Evolutionary conservation across 2,888 invertebrate genomes (phyloP).

Genomic region (Lochmaea crataegi): DNA sequence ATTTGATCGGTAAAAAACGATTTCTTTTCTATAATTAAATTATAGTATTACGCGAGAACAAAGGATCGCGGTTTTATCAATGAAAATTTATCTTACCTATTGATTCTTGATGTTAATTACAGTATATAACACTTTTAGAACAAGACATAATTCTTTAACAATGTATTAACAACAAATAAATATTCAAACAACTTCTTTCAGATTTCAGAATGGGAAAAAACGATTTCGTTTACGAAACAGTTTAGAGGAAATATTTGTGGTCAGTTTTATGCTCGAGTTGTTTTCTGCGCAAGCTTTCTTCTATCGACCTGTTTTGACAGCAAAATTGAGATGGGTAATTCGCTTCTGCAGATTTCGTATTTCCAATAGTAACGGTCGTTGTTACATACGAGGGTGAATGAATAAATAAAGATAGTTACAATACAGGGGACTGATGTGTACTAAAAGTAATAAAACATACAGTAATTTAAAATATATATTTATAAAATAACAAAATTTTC

Average conservation of each 20-base stretch:
- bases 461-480: no score
- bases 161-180: background rate
- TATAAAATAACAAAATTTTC: background rate
- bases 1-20: no score
- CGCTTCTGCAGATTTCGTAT: slow-evolving; percentile 18
- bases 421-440: no score
- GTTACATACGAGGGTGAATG: background rate
- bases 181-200: background rate
- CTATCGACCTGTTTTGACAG: slow-evolving; percentile 41
- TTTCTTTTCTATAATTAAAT: no score
- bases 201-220: background rate
- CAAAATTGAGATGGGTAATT: slow-evolving; percentile 7
- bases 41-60: background rate
- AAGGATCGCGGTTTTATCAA: background rate
- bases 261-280: slow-evolving; percentile 18
- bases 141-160: background rate
- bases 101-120: background rate
- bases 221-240: background rate
- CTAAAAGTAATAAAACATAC: no score
- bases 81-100: slow-evolving; percentile 7
- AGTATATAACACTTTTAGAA: background rate
- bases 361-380: background rate
- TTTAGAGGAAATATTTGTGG: background rate
- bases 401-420: background rate
- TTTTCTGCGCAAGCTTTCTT: slow-evolving; percentile 34